phyloP scores from a whole-genome alignment of 2,888 invertebrate genomes.

The Norana najaformis region DNA sequence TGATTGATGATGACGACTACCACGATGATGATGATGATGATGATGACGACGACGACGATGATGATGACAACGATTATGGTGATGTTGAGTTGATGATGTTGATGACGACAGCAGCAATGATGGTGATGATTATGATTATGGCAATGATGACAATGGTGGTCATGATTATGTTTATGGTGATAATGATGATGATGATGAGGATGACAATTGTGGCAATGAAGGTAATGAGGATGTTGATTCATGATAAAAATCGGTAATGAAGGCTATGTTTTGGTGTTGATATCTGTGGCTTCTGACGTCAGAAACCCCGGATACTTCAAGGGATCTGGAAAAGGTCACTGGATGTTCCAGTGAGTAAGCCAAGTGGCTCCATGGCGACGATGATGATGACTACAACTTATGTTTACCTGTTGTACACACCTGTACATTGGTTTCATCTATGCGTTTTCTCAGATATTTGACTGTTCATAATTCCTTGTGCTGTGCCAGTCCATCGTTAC shows the following conservation, averaged over 20 bases:
- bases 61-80: not conserved
- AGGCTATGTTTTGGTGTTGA: not conserved
- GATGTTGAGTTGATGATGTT: not conserved
- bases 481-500: not conserved
- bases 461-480: not conserved
- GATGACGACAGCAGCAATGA: not conserved
- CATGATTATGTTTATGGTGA: not conserved
- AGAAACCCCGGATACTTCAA: conserved; percentile 14
- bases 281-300: not conserved
- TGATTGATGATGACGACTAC: not conserved
- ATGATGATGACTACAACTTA: not conserved
- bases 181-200: not conserved
- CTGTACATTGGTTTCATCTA: not conserved
- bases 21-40: not conserved
- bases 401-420: not conserved
- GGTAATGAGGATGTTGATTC: not conserved
- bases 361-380: no score
- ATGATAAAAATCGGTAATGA: not conserved
- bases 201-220: not conserved
- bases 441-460: not conserved
- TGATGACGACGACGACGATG: not conserved
- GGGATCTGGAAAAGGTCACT: conserved; percentile 2
- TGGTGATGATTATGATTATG: not conserved
- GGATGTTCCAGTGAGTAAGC: not conserved
- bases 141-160: not conserved